A percentile compares a stretch with the other conserved stretches of the same genome.
Conservation (phyloP, 2,888 invertebrate genomes). For the Anticlea derivata region DNA sequence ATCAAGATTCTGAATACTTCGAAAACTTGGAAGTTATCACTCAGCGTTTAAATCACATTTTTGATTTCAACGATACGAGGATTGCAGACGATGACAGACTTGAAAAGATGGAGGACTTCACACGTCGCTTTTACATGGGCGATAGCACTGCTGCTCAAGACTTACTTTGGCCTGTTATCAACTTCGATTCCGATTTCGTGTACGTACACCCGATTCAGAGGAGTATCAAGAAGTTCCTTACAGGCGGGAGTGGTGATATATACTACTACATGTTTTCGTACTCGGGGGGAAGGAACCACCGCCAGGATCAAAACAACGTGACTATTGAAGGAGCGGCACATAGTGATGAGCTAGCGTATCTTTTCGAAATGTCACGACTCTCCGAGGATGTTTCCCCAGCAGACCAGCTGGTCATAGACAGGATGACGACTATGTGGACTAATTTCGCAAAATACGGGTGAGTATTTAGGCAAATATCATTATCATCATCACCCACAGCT, state of each 20-base stretch:
- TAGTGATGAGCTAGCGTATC: slow-evolving; percentile 57
- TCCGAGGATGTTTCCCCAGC: slow-evolving; percentile 31
- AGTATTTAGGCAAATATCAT: no score
- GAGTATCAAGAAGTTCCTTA: slow-evolving; percentile 46
- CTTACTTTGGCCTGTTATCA: slow-evolving; percentile 37
- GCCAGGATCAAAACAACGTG: slow-evolving; percentile 37
- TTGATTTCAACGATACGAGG: slow-evolving; percentile 25
- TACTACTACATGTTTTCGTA: slow-evolving; percentile 63
- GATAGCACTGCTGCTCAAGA: slow-evolving; percentile 43
- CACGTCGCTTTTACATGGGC: slow-evolving; percentile 56
- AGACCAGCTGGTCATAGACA: slow-evolving; percentile 55
- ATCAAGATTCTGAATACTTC: slow-evolving; percentile 36
- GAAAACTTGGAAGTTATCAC: slow-evolving; percentile 39
- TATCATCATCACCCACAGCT: no score
- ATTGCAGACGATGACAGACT: slow-evolving; percentile 32
- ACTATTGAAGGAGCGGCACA: slow-evolving; percentile 48
- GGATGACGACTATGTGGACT: slow-evolving; percentile 66
- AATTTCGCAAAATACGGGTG: slow-evolving; percentile 68
- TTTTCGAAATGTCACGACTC: slow-evolving; percentile 45
- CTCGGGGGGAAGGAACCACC: slow-evolving; percentile 45
- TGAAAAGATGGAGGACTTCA: slow-evolving; percentile 37
- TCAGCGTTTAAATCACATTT: slow-evolving; percentile 32
- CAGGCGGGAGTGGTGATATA: slow-evolving; percentile 41
- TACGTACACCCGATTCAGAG: slow-evolving; percentile 53
- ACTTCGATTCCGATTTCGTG: slow-evolving; percentile 56